Evolutionary conservation across 2,797 vertebrate genomes (phyloP).

Genomic region (Triplophysa yarkandensis): DNA sequence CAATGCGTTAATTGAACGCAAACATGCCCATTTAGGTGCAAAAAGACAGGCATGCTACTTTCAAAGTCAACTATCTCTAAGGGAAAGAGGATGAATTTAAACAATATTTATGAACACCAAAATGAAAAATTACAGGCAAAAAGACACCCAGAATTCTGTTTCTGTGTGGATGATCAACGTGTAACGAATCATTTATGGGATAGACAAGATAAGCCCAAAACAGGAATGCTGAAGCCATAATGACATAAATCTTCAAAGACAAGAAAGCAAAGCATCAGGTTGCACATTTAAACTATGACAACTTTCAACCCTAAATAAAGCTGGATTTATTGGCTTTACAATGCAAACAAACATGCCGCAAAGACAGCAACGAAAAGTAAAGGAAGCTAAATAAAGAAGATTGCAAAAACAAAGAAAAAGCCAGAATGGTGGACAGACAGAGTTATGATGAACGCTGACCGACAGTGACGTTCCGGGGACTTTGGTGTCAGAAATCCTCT

Average conservation of each 20-base stretch:
- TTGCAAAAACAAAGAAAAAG: constrained; percentile 17
- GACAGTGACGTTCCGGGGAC: constrained; percentile 75
- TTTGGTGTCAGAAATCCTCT: constrained; percentile 74
- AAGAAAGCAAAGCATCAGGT: neutral
- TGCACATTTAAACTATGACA: neutral
- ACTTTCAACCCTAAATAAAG: constrained; percentile 45
- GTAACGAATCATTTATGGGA: constrained; percentile 16
- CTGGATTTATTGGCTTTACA: no score
- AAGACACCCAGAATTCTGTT: neutral
- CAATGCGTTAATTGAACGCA: constrained; percentile 16
- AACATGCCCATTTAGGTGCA: constrained; percentile 38
- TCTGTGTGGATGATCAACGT: neutral
- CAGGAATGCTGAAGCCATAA: constrained; percentile 9
- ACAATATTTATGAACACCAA: neutral
- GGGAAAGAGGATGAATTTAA: neutral
- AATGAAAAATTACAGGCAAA: constrained; percentile 5
- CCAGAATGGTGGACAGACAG: constrained; percentile 65
- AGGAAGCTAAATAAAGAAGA: constrained; percentile 22
- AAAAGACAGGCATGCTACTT: constrained; percentile 51
- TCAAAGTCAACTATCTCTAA: constrained; percentile 1
- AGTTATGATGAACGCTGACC: constrained; percentile 65
- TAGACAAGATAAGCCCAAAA: constrained; percentile 12
- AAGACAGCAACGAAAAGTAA: constrained; percentile 22
- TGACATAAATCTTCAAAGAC: constrained; percentile 22
- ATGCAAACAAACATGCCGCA: constrained; percentile 64